These are phyloP conservation scores for Oegoconia quadripuncta DNA, from an alignment of 2,888 invertebrate genomes.

Conservation along the genomic window DNA sequence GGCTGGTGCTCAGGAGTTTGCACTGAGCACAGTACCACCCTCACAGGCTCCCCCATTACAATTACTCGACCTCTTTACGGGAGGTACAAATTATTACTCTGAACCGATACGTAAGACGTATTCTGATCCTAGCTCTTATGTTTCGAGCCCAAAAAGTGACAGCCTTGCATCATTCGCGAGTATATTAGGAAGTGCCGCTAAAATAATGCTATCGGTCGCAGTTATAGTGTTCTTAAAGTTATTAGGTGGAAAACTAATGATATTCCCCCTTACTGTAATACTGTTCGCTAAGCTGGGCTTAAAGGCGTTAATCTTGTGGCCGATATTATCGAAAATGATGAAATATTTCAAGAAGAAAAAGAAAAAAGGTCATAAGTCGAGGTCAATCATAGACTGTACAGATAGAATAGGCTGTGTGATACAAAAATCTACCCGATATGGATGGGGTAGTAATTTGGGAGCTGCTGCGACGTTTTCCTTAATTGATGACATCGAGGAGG, in stretches of 20 bases:
- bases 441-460: slow-evolving; percentile 60
- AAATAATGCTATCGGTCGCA: slow-evolving; percentile 67
- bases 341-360: slow-evolving; percentile 68
- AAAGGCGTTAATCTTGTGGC: slow-evolving; percentile 66
- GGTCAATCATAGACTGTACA: slow-evolving; percentile 62
- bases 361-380: slow-evolving; percentile 54
- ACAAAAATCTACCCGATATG: slow-evolving; percentile 45
- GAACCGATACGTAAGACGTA: slow-evolving; percentile 61
- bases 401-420: slow-evolving; percentile 64
- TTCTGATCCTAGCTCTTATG: slow-evolving; percentile 38
- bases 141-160: slow-evolving; percentile 60
- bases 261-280: slow-evolving; percentile 58
- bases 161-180: slow-evolving; percentile 61
- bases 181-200: slow-evolving; percentile 64
- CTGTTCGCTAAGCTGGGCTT: slow-evolving; percentile 62
- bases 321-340: slow-evolving; percentile 65
- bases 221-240: slow-evolving; percentile 62
- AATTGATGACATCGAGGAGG: slow-evolving; percentile 63
- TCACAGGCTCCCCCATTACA: slow-evolving; percentile 43
- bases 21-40: slow-evolving; percentile 48
- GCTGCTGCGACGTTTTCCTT: slow-evolving; percentile 62
- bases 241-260: slow-evolving; percentile 58
- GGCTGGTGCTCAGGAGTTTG: slow-evolving; percentile 54
- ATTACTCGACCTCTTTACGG: slow-evolving; percentile 60
- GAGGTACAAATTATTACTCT: slow-evolving; percentile 56